Evolutionary conservation across 2,113 vertebrate species (phyloP).

Genomic region (Erinaceus europaeus): DNA sequence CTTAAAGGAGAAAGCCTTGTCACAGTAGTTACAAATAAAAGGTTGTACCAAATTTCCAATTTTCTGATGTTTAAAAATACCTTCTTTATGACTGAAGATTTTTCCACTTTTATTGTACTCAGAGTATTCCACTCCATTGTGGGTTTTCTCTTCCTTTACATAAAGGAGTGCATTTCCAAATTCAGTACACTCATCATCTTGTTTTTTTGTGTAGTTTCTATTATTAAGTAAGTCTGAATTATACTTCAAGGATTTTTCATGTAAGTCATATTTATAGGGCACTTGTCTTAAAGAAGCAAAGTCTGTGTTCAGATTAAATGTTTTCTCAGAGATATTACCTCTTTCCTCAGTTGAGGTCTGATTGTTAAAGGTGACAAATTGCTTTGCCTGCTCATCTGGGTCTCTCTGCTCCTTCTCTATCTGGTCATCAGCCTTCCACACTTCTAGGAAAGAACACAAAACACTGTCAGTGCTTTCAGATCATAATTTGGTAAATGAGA

Average conservation of each 20-base stretch:
- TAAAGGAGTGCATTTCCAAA: constrained; percentile 60
- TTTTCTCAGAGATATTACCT: constrained; percentile 49
- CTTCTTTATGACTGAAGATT: constrained; percentile 44
- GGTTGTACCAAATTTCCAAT: constrained; percentile 65
- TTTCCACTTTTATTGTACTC: constrained; percentile 41
- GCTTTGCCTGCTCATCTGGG: constrained; percentile 35
- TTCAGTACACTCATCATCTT: constrained; percentile 17
- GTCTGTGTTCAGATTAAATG: constrained; percentile 57
- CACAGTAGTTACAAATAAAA: constrained; percentile 73
- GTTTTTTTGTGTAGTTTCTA: constrained; percentile 31
- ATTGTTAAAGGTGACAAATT: constrained; percentile 20
- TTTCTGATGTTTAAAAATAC: constrained; percentile 73
- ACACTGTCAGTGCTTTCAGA: no score
- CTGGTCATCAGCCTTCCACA: constrained; percentile 70
- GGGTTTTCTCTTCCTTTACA: constrained; percentile 65
- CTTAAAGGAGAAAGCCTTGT: constrained; percentile 71
- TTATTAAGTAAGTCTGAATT: constrained; percentile 41
- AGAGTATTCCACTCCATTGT: neutral
- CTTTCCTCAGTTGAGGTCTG: constrained; percentile 50
- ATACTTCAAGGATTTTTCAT: constrained; percentile 60
- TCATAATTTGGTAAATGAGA: neutral
- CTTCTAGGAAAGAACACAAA: constrained; percentile 66
- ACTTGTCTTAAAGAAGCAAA: constrained; percentile 61
- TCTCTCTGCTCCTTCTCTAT: constrained; percentile 28
- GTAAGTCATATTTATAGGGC: constrained; percentile 64